A percentile compares a stretch with the other conserved stretches of the same genome.
Conservation (phyloP, 2,113 vertebrate genomes). For the Dromiciops gliroides region DNA sequence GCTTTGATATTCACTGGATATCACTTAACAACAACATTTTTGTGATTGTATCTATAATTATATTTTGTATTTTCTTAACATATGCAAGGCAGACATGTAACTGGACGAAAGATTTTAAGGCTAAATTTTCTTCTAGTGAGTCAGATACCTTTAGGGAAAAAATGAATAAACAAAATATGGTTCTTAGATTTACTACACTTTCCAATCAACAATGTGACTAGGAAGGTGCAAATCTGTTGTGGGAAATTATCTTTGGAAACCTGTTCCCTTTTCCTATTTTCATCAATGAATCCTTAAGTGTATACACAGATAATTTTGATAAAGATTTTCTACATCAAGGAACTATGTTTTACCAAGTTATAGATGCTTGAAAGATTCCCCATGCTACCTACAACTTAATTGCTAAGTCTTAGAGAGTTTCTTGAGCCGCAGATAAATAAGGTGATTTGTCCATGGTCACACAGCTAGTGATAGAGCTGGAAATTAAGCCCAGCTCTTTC, state of each 20-base stretch:
- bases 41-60: not conserved
- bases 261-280: not conserved
- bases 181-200: not conserved
- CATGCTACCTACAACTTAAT: not conserved
- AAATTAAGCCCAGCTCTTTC: not conserved
- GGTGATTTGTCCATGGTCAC: not conserved
- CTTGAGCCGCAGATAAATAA: not conserved
- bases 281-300: not conserved
- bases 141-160: not conserved
- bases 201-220: not conserved
- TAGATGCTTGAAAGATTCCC: not conserved
- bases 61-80: not conserved
- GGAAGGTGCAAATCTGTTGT: not conserved
- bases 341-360: not conserved
- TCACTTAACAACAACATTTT: not conserved
- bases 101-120: not conserved
- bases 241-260: not conserved
- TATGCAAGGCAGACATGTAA: not conserved
- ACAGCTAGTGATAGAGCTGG: not conserved
- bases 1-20: not conserved
- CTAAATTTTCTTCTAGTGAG: not conserved
- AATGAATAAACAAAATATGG: not conserved
- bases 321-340: not conserved
- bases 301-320: not conserved
- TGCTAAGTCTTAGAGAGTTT: not conserved